Base-by-base conservation (phyloP, 2,113 vertebrate genomes). In the Cololabis saira region DNA sequence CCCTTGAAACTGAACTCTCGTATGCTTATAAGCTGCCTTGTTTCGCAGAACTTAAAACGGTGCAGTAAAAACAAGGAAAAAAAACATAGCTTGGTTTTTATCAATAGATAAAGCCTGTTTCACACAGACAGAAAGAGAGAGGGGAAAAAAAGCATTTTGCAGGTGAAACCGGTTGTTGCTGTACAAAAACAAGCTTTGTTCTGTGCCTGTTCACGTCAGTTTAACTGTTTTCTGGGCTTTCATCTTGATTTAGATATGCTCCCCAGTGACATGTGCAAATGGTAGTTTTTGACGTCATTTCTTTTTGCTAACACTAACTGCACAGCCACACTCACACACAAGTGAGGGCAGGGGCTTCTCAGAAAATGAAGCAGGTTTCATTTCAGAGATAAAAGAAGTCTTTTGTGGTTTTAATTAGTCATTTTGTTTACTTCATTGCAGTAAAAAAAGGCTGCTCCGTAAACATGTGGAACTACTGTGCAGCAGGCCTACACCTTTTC, bases 351-450 rank as follows among this genome's bases (percentile, higher is more conserved):
- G 81, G 76, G 62, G 77, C 54, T 92, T 91, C 89, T 92, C 60
- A 91, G 92, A 91, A 93, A 90, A 80, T 52, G 49, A 60, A 53
- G 67, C 77, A 68, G 56, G 78, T 82, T 87, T 83, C 82, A 85
- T 86, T 79, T 90, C 88, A 87, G 61, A 84, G 58, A 68, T 78
- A 88, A 86, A 88, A 71, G 75, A 74, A 74, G 72, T 63, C 57
- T 75, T 67, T 74, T 89, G 91, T 87, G 90, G 90, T 92, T 93
- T 90, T 89, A 91, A 91, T 92, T 91, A 91, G 86, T 92, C 89
- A 91, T 90, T 89, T 91, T 88, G 71, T 84, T 80, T 88, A 90
- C 91, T 92, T 93, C 74, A 79, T 45, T 44, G 69, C 71, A 63
- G 24, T 67, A 58, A 74, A 76, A n/a, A 76, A 62, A 69, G 57